Percentiles rank a stretch among this genome's conserved stretches.
Conservation (phyloP, 1,140 invertebrate genomes). For the Panagrolaimus sp. region DNA sequence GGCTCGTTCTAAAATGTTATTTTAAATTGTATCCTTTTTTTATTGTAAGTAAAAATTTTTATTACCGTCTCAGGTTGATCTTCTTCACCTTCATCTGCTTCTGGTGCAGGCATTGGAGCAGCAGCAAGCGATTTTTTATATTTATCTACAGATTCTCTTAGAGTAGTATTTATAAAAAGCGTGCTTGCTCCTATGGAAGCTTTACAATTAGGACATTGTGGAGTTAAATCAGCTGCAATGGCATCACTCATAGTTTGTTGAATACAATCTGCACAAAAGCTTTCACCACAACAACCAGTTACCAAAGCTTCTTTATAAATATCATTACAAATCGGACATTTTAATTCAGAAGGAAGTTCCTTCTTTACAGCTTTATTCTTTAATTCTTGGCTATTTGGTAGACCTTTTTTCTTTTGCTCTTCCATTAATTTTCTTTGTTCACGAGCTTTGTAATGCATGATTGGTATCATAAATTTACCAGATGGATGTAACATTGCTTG, state of each 20-base stretch:
- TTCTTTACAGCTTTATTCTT: neutral
- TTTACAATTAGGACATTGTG: no score
- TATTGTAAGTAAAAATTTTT: no score
- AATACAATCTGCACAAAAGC: slow-evolving; percentile 13
- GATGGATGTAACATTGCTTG: slow-evolving; percentile 15
- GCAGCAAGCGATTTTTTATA: neutral
- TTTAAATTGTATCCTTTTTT: no score
- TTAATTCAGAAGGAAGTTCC: neutral
- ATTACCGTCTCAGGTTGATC: neutral
- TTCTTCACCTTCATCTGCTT: neutral
- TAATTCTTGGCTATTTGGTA: neutral
- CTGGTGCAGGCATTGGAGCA: neutral
- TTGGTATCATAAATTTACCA: slow-evolving; percentile 12
- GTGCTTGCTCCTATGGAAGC: neutral
- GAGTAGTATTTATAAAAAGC: neutral
- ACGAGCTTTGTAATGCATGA: slow-evolving; percentile 12
- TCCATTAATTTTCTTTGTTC: neutral
- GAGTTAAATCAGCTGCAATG: neutral
- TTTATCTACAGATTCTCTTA: neutral
- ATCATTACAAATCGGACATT: slow-evolving; percentile 9
- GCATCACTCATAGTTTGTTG: neutral
- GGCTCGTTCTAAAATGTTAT: neutral
- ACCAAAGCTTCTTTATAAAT: slow-evolving; percentile 1
- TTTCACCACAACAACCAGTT: slow-evolving; percentile 1
- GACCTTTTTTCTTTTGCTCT: neutral